phyloP scores from a whole-genome alignment of 2,113 vertebrate genomes.

The Carassius gibelio region DNA sequence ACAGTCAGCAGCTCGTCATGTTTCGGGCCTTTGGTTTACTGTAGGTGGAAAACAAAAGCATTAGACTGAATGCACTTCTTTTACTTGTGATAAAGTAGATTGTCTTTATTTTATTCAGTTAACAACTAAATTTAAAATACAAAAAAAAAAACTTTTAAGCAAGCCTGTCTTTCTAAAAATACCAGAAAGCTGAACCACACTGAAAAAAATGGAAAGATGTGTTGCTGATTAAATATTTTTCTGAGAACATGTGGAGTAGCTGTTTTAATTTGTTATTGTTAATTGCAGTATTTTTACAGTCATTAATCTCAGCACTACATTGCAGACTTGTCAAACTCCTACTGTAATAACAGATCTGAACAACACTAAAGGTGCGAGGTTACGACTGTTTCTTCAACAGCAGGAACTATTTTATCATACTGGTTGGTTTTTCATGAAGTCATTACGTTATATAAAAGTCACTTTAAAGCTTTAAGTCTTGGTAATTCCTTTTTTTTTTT shows the following conservation, averaged over 20 bases:
- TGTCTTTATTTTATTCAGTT: background rate
- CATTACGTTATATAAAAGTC: background rate
- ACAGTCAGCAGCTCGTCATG: background rate
- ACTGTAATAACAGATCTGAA: slow-evolving; percentile 4
- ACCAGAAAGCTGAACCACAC: background rate
- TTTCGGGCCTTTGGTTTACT: background rate
- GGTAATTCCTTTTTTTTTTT: background rate
- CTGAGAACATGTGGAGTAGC: background rate
- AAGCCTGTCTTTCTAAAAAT: background rate
- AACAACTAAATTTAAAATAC: background rate
- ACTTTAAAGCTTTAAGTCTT: background rate
- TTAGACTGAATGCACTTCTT: background rate
- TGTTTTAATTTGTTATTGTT: background rate
- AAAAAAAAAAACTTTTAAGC: background rate
- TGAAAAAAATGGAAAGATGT: background rate
- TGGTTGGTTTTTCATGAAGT: background rate
- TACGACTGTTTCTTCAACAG: background rate
- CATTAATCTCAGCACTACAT: background rate
- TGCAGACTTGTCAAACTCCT: background rate
- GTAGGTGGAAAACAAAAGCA: slow-evolving; percentile 11
- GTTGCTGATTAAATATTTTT: background rate
- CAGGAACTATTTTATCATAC: background rate
- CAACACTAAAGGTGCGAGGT: background rate
- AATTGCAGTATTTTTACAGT: background rate
- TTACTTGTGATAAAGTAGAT: background rate